phyloP scores from a whole-genome alignment of 1,140 invertebrate genomes.

The Lepidurus apus region DNA sequence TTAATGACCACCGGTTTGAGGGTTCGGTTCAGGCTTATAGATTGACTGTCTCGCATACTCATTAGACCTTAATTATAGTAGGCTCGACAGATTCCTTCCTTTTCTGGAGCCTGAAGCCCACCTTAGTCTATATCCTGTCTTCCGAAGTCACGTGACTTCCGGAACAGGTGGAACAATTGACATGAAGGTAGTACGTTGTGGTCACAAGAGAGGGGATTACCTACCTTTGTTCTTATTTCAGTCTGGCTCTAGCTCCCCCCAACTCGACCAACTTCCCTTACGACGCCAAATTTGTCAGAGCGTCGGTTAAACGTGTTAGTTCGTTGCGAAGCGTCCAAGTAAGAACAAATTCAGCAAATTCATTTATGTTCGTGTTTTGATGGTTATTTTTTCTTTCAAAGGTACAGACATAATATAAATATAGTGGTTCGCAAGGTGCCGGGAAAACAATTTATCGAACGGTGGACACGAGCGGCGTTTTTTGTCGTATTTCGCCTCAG shows the following conservation, averaged over 20 bases:
- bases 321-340: no score
- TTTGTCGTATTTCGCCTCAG: neutral
- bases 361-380: no score
- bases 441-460: neutral
- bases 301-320: no score
- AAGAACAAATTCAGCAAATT: no score
- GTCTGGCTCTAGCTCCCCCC: neutral
- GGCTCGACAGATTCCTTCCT: neutral
- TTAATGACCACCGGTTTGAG: neutral
- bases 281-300: no score
- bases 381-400: no score
- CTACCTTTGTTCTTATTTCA: neutral
- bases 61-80: no score
- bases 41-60: no score
- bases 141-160: neutral
- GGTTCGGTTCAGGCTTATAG: no score
- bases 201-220: neutral
- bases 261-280: no score
- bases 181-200: neutral
- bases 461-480: neutral
- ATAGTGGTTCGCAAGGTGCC: neutral
- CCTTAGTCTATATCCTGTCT: neutral
- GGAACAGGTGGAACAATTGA: neutral
- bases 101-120: constrained; percentile 1
- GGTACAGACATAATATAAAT: no score